These are phyloP conservation scores for Perognathus longimembris DNA, from an alignment of 2,113 vertebrate species.

Conservation along the genomic window DNA sequence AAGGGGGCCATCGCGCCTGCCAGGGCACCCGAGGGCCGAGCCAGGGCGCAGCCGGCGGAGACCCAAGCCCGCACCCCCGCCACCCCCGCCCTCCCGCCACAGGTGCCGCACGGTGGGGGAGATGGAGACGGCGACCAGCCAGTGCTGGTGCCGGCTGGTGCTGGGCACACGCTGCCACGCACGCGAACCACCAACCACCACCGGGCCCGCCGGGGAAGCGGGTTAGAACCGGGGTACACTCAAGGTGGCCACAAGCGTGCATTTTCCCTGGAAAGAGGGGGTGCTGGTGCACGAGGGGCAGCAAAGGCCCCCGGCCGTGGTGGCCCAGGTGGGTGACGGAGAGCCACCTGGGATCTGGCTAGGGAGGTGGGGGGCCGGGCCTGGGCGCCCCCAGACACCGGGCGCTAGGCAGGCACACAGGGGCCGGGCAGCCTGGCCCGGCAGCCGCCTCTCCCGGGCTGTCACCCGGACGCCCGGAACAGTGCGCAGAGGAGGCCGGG, in stretches of 20 bases:
- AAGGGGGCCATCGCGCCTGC: too few species aligned
- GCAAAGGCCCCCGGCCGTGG: background rate
- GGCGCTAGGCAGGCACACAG: background rate
- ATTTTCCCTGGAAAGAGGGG: constrained; percentile 17
- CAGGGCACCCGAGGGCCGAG: too few species aligned
- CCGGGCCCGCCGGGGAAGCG: too few species aligned
- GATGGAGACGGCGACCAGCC: background rate
- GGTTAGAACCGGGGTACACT: background rate
- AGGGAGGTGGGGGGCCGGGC: background rate
- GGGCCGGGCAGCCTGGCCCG: background rate
- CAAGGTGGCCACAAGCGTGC: background rate
- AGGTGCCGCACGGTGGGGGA: too few species aligned
- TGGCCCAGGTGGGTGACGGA: too few species aligned
- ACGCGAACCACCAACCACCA: too few species aligned
- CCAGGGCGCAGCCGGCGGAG: background rate
- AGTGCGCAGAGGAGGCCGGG: rapidly evolving
- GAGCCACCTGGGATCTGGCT: too few species aligned
- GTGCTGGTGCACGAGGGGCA: background rate
- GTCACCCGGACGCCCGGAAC: background rate
- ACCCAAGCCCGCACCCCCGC: background rate
- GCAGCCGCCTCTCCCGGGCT: background rate
- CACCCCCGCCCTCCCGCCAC: background rate
- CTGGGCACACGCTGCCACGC: too few species aligned
- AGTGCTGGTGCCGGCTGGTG: rapidly evolving
- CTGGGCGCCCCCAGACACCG: background rate